A percentile compares a stretch with the other conserved stretches of the same genome.
These are phyloP conservation scores for Schizopygopsis pylzovi DNA, from an alignment of 2,797 vertebrate species.

Conservation along the genomic window DNA sequence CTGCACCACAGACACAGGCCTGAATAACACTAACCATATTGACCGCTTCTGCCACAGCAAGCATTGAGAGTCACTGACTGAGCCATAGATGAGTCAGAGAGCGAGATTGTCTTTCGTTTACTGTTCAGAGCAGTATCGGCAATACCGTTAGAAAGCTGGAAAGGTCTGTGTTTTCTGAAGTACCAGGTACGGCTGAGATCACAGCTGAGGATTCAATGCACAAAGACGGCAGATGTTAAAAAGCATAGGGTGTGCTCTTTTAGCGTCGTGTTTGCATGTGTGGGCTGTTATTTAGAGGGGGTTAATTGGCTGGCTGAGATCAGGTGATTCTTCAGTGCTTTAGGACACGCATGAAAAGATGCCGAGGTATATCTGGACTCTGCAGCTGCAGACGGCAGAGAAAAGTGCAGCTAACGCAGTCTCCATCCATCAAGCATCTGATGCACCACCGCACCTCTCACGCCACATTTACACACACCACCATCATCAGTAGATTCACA, in stretches of 20 bases:
- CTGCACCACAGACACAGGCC: conserved; percentile 19
- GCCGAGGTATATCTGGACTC: conserved; percentile 32
- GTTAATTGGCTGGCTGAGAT: conserved; percentile 50
- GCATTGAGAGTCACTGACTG: conserved; percentile 72
- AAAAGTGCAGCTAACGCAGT: conserved; percentile 47
- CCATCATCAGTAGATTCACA: neutral
- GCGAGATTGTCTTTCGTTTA: conserved; percentile 31
- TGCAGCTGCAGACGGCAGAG: conserved; percentile 42
- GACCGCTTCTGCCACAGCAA: conserved; percentile 72
- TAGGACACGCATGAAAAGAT: conserved; percentile 1
- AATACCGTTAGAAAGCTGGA: neutral
- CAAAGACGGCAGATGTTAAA: conserved; percentile 71
- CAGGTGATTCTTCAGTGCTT: conserved; percentile 39
- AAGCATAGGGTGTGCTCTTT: conserved; percentile 61
- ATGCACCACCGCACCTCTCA: neutral
- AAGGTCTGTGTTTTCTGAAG: conserved; percentile 55
- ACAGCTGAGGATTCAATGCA: conserved; percentile 40
- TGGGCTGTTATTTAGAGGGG: conserved; percentile 29
- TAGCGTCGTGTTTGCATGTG: conserved; percentile 18
- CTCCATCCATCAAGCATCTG: conserved; percentile 42
- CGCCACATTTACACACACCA: neutral
- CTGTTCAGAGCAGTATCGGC: conserved; percentile 19
- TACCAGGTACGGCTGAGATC: conserved; percentile 69
- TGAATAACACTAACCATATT: conserved; percentile 65
- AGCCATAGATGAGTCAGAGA: conserved; percentile 72